A percentile compares a stretch with the other conserved stretches of the same genome.
Evolutionary conservation across 35 echinoderm and acorn worm species (phyloP).

Genomic region (Nesometra sesokonis): DNA sequence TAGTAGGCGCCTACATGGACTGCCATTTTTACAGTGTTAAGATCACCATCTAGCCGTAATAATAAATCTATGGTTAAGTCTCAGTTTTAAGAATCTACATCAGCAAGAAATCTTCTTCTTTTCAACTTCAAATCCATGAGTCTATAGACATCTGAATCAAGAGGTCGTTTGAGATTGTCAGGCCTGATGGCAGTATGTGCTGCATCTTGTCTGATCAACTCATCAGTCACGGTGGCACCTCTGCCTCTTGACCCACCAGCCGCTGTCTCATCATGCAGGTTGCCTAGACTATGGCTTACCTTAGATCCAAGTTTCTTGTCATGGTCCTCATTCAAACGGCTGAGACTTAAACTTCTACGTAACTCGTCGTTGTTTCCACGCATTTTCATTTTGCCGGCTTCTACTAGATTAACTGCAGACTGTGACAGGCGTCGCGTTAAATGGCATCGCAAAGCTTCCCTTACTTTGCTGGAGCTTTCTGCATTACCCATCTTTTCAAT

Average conservation of each 20-base stretch:
- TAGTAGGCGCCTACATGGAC: too few species aligned
- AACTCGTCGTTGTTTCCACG: conserved; percentile 24
- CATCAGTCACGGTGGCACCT: neutral
- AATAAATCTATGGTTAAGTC: too few species aligned
- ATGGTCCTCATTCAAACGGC: conserved; percentile 28
- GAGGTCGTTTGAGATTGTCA: neutral
- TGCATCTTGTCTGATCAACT: neutral
- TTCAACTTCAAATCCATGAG: neutral
- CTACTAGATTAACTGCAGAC: conserved; percentile 76
- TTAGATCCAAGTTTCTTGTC: neutral
- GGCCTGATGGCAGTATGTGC: neutral
- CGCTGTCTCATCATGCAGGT: neutral
- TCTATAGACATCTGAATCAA: neutral
- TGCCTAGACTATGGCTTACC: neutral
- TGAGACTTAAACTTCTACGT: conserved; percentile 65
- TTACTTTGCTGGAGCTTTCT: conserved; percentile 68
- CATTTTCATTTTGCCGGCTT: conserved; percentile 33
- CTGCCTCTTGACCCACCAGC: neutral
- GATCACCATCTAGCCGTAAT: too few species aligned
- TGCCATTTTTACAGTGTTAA: too few species aligned
- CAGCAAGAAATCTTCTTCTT: neutral
- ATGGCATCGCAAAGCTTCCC: conserved; percentile 84
- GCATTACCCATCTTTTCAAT: neutral
- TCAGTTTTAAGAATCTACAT: neutral
- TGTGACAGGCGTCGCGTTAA: conserved; percentile 68